Evolutionary conservation across 2,888 invertebrate genomes (phyloP), one percentile per base, ranked within the genome.

Genomic region (Muschampia plurimacula): DNA sequence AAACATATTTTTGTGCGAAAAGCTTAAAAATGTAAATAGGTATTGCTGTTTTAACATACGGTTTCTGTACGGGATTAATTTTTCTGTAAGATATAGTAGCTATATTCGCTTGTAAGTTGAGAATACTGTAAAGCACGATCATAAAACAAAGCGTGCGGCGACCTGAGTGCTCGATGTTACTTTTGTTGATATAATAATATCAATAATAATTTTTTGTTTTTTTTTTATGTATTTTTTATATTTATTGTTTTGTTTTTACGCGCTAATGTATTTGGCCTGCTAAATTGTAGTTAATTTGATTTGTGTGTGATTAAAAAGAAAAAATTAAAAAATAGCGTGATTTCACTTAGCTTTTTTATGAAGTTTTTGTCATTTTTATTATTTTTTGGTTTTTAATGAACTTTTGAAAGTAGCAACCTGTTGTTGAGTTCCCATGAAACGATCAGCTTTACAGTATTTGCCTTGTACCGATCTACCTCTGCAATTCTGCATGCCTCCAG

Each of bases 391-490:
- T 72, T 67, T 52, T 36, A 36, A 62, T 62, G 52, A 49, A 28
- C 13, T 71, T 46, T 55, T 62, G 8, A 32, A 57, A 66, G 39
- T 62, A 39, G 39, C 60, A 62, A 39, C n/a, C n/a, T 22, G n/a
- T n/a, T n/a, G 41, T 52, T 52, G 71, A 60, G 46, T 65, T 66
- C 60, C 74, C 78, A 82, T 0, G 1, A 55, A 22, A 55, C 57
- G 81, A 77, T 80, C 76, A 75, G 81, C 79, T 78, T 79, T 77
- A 78, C 79, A 83, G 80, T 84, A 81, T 81, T 66, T 82, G 83
- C 83, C 80, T 83, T 78, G 80, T 86, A 91, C 89, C 92, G 84
- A 93, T 84, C 93, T 93, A 93, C 93, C 93, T 93, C 93, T 86
- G 87, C 81, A 78, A 76, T 73, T 72, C 49, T 75, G 80, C 86